Percentiles rank a stretch among this genome's conserved stretches.
These are phyloP conservation scores for Uloborus diversus DNA, from an alignment of 1,140 invertebrate species.

Conservation along the genomic window DNA sequence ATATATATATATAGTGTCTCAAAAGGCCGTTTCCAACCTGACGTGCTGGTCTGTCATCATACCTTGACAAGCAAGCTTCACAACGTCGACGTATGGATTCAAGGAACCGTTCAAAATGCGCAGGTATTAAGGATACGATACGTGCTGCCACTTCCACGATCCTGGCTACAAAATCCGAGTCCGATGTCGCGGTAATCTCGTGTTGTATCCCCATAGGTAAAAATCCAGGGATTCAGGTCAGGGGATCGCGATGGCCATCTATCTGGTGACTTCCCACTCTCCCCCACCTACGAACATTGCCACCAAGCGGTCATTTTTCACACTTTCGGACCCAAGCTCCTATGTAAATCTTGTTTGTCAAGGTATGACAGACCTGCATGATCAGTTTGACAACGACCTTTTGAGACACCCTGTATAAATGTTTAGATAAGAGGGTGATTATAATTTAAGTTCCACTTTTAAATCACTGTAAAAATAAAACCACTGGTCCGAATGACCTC, in stretches of 20 bases:
- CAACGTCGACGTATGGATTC: no score
- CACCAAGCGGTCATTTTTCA: neutral
- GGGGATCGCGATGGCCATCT: slow-evolving; percentile 56
- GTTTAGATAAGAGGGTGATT: no score
- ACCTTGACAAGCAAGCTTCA: no score
- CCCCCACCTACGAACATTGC: neutral
- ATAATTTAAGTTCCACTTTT: no score
- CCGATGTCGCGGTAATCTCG: neutral
- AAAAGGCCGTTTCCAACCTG: no score
- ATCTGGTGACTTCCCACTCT: neutral
- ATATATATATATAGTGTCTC: no score
- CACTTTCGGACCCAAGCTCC: neutral
- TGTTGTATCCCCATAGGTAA: slow-evolving; percentile 53
- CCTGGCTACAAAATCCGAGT: slow-evolving; percentile 4
- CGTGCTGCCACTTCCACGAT: neutral
- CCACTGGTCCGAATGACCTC: no score
- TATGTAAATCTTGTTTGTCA: slow-evolving; percentile 1
- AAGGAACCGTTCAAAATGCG: no score
- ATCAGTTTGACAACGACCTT: neutral
- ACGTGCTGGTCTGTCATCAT: no score
- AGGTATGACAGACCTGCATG: neutral
- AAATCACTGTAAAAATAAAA: no score
- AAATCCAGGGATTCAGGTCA: slow-evolving; percentile 58
- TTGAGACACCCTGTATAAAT: neutral
- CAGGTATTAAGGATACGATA: neutral